These are phyloP conservation scores for Phalacrocorax carbo DNA, from an alignment of 2,113 vertebrate genomes.

Conservation along the genomic window DNA sequence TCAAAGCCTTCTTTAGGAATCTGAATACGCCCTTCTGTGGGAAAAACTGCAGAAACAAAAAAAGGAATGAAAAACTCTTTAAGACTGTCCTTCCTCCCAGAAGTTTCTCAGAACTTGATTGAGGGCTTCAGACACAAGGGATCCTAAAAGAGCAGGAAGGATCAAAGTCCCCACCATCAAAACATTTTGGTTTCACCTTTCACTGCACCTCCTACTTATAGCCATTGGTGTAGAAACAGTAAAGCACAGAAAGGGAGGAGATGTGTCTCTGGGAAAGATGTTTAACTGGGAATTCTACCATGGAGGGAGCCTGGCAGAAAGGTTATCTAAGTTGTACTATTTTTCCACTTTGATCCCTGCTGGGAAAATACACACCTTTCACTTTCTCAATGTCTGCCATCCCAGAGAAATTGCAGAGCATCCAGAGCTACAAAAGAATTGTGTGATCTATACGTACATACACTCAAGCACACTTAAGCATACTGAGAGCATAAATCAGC, in stretches of 20 bases:
- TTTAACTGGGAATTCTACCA: not conserved
- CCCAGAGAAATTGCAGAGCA: not conserved
- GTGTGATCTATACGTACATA: not conserved
- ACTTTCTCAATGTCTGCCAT: not conserved
- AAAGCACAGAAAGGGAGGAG: not conserved
- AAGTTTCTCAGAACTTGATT: conserved; percentile 47
- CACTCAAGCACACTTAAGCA: not conserved
- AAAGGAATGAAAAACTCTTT: conserved; percentile 26
- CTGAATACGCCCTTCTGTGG: conserved; percentile 60
- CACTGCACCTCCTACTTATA: conserved; percentile 21
- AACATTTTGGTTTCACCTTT: conserved; percentile 56
- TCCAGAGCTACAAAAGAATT: not conserved
- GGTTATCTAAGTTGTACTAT: not conserved
- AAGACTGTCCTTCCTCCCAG: conserved; percentile 8
- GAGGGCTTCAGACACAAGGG: conserved; percentile 1
- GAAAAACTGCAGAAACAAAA: conserved; percentile 52
- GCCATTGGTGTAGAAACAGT: not conserved
- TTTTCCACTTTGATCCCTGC: conserved; percentile 23
- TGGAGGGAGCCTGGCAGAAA: not conserved
- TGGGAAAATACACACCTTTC: conserved; percentile 14
- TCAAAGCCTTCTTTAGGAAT: conserved; percentile 63
- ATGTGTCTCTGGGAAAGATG: not conserved
- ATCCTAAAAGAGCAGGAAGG: conserved; percentile 11
- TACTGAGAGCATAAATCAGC: not conserved
- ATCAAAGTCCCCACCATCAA: conserved; percentile 38